Percentiles rank a stretch among this genome's conserved stretches.
Evolutionary conservation across 2,888 invertebrate species (phyloP).

Genomic region (Scaptomyza parva): DNA sequence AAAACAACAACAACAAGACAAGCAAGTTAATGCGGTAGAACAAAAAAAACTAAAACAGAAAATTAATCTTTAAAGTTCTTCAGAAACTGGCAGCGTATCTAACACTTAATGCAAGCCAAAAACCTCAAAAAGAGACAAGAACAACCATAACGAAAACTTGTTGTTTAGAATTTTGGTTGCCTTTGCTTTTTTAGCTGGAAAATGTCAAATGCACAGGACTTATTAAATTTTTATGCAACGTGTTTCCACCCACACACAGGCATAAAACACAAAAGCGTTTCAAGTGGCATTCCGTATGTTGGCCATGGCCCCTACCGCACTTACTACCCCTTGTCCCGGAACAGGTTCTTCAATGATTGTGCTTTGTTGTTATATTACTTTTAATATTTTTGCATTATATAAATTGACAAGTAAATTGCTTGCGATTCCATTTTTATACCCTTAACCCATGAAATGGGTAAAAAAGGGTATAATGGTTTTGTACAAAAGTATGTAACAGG

Average conservation of each 20-base stretch:
- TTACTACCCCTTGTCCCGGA: neutral
- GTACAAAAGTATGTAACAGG: too few species aligned
- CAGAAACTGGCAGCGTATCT: conserved; percentile 16
- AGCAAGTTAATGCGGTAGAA: conserved; percentile 33
- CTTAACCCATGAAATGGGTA: too few species aligned
- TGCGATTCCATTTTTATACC: conserved; percentile 3
- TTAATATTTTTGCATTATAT: conserved; percentile 34
- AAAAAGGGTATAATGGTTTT: too few species aligned
- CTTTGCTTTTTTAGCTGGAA: conserved; percentile 32
- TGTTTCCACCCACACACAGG: conserved; percentile 34
- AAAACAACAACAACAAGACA: conserved; percentile 30
- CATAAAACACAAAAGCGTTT: conserved; percentile 22
- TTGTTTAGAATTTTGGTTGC: conserved; percentile 35
- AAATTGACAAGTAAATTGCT: conserved; percentile 29
- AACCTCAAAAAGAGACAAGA: conserved; percentile 9
- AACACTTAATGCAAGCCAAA: conserved; percentile 36
- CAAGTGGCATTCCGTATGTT: conserved; percentile 36
- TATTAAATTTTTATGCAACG: conserved; percentile 42
- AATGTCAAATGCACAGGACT: conserved; percentile 60
- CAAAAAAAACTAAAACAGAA: neutral
- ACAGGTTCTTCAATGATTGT: conserved; percentile 4
- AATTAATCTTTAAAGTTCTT: conserved; percentile 25
- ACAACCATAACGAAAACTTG: conserved; percentile 31
- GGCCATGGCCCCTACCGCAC: neutral
- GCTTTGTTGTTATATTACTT: conserved; percentile 19